Conservation (phyloP, 1,140 invertebrate species). For the Drosophila ogumai region DNA sequence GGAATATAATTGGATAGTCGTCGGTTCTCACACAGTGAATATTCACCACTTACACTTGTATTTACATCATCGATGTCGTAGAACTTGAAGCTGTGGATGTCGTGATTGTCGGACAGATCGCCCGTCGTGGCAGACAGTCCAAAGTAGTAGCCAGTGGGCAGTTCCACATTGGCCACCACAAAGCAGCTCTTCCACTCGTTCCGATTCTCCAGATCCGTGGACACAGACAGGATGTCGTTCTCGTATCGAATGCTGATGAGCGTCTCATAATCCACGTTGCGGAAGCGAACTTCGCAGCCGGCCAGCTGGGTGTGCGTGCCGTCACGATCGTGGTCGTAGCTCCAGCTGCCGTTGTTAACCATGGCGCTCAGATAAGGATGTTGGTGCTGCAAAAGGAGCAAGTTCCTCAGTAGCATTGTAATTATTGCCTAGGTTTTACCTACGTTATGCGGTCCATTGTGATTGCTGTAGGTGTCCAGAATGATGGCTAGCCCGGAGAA, state of each 20-base stretch:
- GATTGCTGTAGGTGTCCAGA: conserved; percentile 99
- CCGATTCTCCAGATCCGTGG: conserved; percentile 96
- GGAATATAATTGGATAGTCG: neutral
- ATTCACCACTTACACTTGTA: conserved; percentile 87
- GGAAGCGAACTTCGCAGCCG: conserved; percentile 97
- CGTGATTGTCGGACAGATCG: conserved; percentile 98
- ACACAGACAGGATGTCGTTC: conserved; percentile 94
- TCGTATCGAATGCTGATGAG: conserved; percentile 96
- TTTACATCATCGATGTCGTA: conserved; percentile 95
- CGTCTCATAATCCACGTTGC: conserved; percentile 97
- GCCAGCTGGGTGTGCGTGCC: conserved; percentile 98
- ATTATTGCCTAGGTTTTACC: conserved; percentile 53
- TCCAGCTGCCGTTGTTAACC: conserved; percentile 97
- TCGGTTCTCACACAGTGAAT: neutral
- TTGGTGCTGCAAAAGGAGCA: conserved; percentile 90
- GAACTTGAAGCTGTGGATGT: conserved; percentile 95
- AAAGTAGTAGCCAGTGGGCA: conserved; percentile 98
- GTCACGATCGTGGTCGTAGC: conserved; percentile 99
- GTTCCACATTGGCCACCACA: conserved; percentile 93
- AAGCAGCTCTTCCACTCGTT: conserved; percentile 98
- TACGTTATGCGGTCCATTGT: conserved; percentile 99
- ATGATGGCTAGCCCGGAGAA: conserved; percentile 97
- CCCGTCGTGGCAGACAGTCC: conserved; percentile 98
- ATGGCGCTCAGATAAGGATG: conserved; percentile 99
- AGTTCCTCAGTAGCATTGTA: neutral